Evolutionary conservation across 1,140 invertebrate species (phyloP), one percentile per base, ranked within the genome.

Genomic region (Belonocnema kinseyi): DNA sequence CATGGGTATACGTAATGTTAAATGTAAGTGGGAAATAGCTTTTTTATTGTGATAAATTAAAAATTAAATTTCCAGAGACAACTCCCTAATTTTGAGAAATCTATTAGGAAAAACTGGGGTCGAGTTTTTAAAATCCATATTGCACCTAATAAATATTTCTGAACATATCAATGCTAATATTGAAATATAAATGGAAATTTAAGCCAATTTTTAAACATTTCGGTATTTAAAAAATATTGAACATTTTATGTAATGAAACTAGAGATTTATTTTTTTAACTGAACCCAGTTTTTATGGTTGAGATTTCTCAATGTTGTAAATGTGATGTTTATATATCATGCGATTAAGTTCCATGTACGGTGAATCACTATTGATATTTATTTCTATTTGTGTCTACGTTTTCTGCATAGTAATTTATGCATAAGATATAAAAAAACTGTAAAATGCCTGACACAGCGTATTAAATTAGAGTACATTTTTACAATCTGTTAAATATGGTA

Each of bases 361-460:
- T 66, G 61, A 66, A 66, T 66, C 61, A 66, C 61, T 66, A 33
- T 66, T 66, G 26, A 66, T 66, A 66, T 66, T 66, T 66, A 66
- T 46, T 66, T 66, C 61, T 40, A 33, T 66, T 66, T 12, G 40
- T 66, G n/a, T 40, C 13, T 66, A 66, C 26, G 21, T 66, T 26
- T 26, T 66, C 58, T 66, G 40, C 40, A 66, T 66, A 66, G 61
- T 66, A 66, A 66, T 66, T 40, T 66, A 66, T 66, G 40, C 26
- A 66, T 66, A 54, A 54, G 21, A 66, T 66, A 66, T 61, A 66
- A 61, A 66, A n/a, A 66, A 66, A 66, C 33, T 66, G 61, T 66
- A 66, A 66, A 66, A 66, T 66, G 33, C 46, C 46, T 66, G 46
- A 66, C 26, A 40, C 26, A 66, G 40, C 40, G 26, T 66, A 66